These are phyloP conservation scores for Chirona hameri DNA, from an alignment of 2,888 invertebrate genomes.

Conservation along the genomic window DNA sequence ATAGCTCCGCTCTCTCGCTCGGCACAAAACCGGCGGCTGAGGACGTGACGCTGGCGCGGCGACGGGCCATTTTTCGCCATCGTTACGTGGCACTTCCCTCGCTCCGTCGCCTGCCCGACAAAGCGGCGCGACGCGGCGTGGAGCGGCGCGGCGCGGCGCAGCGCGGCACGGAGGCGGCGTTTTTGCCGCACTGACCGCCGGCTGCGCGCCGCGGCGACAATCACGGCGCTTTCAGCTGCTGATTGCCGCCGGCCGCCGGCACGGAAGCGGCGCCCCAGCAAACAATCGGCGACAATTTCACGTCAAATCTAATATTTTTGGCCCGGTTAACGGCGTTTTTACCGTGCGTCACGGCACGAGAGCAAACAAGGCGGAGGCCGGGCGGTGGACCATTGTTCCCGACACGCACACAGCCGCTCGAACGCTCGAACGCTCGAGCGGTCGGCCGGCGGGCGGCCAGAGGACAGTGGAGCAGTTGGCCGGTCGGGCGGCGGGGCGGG, in stretches of 20 bases:
- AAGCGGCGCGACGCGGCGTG: background rate
- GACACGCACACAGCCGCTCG: background rate
- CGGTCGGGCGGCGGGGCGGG: too few relatives aligned
- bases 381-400: background rate
- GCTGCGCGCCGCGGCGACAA: background rate
- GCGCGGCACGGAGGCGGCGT: background rate
- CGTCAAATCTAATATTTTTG: slow-evolving; percentile 25
- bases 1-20: background rate
- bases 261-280: background rate
- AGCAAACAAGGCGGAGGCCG: background rate
- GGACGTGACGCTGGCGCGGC: background rate
- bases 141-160: background rate
- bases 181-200: slow-evolving; percentile 1
- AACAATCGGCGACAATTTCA: slow-evolving; percentile 22
- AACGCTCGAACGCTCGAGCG: too few relatives aligned
- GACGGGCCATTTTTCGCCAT: background rate
- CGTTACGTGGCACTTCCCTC: background rate
- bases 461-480: too few relatives aligned
- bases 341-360: background rate
- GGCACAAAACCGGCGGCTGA: background rate
- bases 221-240: slow-evolving; percentile 7
- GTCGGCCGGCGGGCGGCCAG: too few relatives aligned
- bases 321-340: slow-evolving; percentile 26
- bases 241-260: background rate
- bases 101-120: background rate